phyloP scores from a whole-genome alignment of 2,888 invertebrate genomes.

The Alloscopus bannaensis region DNA sequence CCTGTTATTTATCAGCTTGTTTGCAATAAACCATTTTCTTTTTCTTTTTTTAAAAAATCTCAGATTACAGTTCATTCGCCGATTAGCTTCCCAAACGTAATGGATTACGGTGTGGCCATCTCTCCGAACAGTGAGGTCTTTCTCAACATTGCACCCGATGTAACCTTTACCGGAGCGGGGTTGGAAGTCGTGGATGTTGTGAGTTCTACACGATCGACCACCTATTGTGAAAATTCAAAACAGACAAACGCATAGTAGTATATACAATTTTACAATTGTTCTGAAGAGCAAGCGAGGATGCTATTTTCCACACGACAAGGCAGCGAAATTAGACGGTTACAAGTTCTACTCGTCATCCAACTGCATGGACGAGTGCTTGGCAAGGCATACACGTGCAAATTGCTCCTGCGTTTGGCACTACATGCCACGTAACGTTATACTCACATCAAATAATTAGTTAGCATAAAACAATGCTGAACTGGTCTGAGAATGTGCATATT shows the following conservation, averaged over 20 bases:
- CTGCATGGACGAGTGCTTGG: conserved; percentile 19
- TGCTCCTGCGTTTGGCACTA: conserved; percentile 10
- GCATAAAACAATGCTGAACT: too few relatives aligned
- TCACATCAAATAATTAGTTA: too few relatives aligned
- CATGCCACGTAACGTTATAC: conserved; percentile 12
- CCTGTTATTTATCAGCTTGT: background rate
- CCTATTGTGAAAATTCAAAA: background rate
- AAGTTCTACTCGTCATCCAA: conserved; percentile 17
- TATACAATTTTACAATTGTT: background rate
- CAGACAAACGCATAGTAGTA: background rate
- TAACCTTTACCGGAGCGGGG: background rate
- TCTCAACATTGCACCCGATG: conserved; percentile 28
- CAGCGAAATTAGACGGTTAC: conserved; percentile 3
- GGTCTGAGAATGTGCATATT: too few relatives aligned
- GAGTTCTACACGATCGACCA: background rate
- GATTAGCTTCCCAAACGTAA: conserved; percentile 9
- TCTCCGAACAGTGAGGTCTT: conserved; percentile 33
- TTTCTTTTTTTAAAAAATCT: background rate
- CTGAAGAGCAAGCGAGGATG: conserved; percentile 13
- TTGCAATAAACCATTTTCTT: background rate
- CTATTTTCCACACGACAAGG: background rate
- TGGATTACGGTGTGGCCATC: conserved; percentile 23
- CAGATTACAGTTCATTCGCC: conserved; percentile 32
- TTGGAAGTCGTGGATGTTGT: background rate
- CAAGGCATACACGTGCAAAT: background rate